These are phyloP conservation scores for Dexiosoma caninum DNA, from an alignment of 2,888 invertebrate species.

Conservation along the genomic window DNA sequence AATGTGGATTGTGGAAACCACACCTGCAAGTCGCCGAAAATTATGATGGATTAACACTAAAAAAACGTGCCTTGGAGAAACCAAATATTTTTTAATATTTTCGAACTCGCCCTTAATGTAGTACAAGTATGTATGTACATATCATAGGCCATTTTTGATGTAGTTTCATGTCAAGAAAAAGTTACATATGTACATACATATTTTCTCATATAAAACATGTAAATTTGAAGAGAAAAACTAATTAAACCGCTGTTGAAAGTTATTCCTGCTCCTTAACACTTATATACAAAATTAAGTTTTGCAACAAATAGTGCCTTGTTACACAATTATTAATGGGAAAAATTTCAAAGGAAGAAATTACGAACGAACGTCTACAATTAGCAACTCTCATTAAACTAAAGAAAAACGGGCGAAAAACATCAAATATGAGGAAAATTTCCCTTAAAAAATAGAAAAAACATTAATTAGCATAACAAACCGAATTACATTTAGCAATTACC, in stretches of 20 bases:
- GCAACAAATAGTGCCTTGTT: not conserved
- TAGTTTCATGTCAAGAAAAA: not conserved
- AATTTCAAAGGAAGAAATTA: conserved; percentile 9
- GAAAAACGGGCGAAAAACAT: conserved; percentile 23
- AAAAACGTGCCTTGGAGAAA: no score
- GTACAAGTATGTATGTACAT: no score
- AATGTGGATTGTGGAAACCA: no score
- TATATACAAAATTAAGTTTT: conserved; percentile 5
- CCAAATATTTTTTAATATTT: no score
- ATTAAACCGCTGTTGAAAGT: not conserved
- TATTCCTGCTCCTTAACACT: not conserved
- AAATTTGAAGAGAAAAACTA: not conserved
- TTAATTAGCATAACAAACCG: conserved; percentile 50
- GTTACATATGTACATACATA: not conserved
- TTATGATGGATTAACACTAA: no score
- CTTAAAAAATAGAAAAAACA: conserved; percentile 1
- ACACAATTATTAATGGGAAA: conserved; percentile 1
- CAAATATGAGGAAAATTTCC: conserved; percentile 9
- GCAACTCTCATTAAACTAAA: conserved; percentile 31
- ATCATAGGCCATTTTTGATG: no score
- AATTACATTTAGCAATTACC: conserved; percentile 47
- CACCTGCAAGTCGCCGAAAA: no score
- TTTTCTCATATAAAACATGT: not conserved
- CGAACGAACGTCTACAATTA: conserved; percentile 2
- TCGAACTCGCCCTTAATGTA: no score